Evolutionary conservation across 2,888 invertebrate genomes (phyloP).

Genomic region (Lamellibrachia columna): DNA sequence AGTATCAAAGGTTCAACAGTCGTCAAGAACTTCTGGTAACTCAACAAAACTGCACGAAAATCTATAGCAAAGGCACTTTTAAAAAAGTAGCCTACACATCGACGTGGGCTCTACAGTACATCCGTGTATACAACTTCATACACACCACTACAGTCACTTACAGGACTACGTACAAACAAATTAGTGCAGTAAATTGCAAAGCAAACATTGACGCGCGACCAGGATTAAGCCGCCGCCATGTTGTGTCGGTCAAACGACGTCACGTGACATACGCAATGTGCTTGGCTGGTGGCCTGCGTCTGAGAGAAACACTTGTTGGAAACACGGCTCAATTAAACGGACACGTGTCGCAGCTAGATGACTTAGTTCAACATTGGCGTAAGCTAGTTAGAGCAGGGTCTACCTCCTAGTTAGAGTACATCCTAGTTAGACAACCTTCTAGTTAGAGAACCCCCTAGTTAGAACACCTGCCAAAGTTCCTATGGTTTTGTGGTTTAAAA

Average conservation of each 20-base stretch:
- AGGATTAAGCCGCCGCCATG: not conserved
- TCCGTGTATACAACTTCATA: not conserved
- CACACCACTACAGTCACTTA: not conserved
- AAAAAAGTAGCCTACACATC: not conserved
- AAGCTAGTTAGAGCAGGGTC: not conserved
- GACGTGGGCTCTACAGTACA: not conserved
- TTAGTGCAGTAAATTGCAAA: not conserved
- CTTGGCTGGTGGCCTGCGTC: not conserved
- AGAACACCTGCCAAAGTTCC: too few relatives aligned
- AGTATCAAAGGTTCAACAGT: too few relatives aligned
- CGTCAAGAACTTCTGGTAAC: too few relatives aligned
- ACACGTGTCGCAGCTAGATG: not conserved
- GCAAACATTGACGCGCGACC: not conserved
- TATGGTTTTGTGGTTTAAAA: too few relatives aligned
- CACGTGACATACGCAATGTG: not conserved
- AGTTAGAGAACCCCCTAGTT: too few relatives aligned
- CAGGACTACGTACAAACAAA: not conserved
- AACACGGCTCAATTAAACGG: not conserved
- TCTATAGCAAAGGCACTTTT: not conserved
- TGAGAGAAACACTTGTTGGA: not conserved
- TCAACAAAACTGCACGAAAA: not conserved
- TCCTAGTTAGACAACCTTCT: too few relatives aligned
- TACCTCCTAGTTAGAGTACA: too few relatives aligned
- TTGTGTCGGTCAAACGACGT: not conserved
- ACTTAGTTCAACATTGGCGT: not conserved